Base-by-base conservation (phyloP, 2,113 vertebrate genomes). In the Corythoichthys intestinalis region DNA sequence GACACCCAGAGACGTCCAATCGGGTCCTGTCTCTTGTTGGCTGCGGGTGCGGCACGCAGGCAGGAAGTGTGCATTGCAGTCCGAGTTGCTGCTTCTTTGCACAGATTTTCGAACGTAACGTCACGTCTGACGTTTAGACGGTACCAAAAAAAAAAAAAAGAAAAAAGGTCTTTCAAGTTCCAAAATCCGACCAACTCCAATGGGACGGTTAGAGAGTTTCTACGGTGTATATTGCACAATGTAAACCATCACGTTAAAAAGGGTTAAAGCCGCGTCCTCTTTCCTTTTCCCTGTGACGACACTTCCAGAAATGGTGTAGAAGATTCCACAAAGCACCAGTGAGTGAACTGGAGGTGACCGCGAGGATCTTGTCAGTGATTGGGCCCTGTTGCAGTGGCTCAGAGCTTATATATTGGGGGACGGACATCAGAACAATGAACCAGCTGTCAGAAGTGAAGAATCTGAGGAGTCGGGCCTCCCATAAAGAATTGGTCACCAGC, bases 191-290 rank as follows among this genome's bases (percentile, higher is more conserved):
- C 63, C 76, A 79, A 75, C 77, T 86, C 71, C 53, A 69, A 70
- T 76, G 80, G 80, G 89, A 88, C 89, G 78, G 87, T 88, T 91
- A 88, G 88, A 89, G 86, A 88, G 74, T 28, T 77, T 87, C 74
- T 76, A 72, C 86, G 83, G 84, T 76, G 66, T 83, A 88, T 91
- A 92, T 92, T 92, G 92, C 91, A 93, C 90, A 86, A 91, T 86
- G 88, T 84, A 83, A 49, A 84, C 73, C 74, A 78, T 90, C 86
- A 83, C 79, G 46, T 50, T 58, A 65, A 74, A 69, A 85, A 84
- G 80, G 71, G 13, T 58, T 83, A 81, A 85, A 85, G 81, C 75
- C 72, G 69, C 75, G 80, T 73, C 71, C 39, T 64, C 69, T 63
- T 75, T 50, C 48, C 50, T 70, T 39, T 54, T 62, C 65, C 67